Percentiles rank a stretch among this genome's conserved stretches.
Evolutionary conservation across 1,140 invertebrate genomes (phyloP).

Genomic region (Spodoptera litura): DNA sequence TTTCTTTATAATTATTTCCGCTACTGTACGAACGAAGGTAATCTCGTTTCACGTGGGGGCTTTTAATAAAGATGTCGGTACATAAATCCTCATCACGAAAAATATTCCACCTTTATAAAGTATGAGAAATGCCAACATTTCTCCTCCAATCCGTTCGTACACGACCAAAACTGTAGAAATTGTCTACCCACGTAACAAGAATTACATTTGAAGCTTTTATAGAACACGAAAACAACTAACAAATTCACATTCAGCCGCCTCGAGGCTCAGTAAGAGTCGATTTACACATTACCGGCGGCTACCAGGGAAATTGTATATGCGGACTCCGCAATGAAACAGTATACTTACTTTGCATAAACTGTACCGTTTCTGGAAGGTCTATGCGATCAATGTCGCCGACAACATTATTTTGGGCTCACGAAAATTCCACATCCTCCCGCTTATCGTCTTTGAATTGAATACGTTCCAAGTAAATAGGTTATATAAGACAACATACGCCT

Average conservation of each 20-base stretch:
- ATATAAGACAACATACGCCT: slow-evolving; percentile 1
- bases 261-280: slow-evolving; percentile 22
- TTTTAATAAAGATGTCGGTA: neutral
- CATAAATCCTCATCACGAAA: neutral
- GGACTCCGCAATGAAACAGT: slow-evolving; percentile 1
- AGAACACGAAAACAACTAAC: slow-evolving; percentile 37
- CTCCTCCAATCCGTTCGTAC: neutral
- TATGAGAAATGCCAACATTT: neutral
- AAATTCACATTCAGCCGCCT: slow-evolving; percentile 11
- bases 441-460: neutral
- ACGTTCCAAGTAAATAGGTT: neutral
- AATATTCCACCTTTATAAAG: neutral
- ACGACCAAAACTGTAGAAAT: neutral
- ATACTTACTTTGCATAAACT: slow-evolving; percentile 24
- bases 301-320: slow-evolving; percentile 28
- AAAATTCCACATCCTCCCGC: neutral
- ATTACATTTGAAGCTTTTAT: slow-evolving; percentile 27
- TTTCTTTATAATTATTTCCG: too few species aligned
- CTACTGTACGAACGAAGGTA: too few species aligned
- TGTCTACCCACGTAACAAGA: slow-evolving; percentile 2
- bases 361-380: neutral
- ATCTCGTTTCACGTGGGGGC: too few species aligned
- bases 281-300: slow-evolving; percentile 22
- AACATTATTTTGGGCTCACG: slow-evolving; percentile 12
- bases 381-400: slow-evolving; percentile 3